phyloP scores from a whole-genome alignment of 2,797 vertebrate species.

The Lepilemur septentrionalis region DNA sequence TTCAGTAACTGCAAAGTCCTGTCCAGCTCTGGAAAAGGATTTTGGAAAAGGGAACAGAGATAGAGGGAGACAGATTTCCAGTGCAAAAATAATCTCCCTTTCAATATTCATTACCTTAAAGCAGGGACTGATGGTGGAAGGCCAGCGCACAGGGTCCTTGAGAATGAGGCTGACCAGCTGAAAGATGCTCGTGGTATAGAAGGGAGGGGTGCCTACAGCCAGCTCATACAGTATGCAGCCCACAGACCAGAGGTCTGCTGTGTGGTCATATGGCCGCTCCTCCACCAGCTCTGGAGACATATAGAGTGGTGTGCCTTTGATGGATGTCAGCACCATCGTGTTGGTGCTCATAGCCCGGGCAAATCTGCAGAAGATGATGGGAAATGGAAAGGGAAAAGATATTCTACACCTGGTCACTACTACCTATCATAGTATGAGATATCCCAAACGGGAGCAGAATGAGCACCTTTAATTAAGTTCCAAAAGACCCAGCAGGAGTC shows the following conservation, averaged over 20 bases:
- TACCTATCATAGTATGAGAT: neutral
- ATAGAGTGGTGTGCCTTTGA: constrained; percentile 98
- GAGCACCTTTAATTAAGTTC: neutral
- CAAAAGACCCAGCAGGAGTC: neutral
- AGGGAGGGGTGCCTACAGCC: constrained; percentile 95
- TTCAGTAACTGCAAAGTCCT: neutral
- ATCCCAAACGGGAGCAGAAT: neutral
- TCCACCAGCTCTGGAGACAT: constrained; percentile 98
- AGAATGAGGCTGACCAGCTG: constrained; percentile 94
- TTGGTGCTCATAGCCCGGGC: constrained; percentile 97
- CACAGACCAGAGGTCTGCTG: constrained; percentile 96
- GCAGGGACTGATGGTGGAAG: constrained; percentile 88
- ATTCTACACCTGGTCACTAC: neutral
- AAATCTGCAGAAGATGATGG: constrained; percentile 87
- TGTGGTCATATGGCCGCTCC: constrained; percentile 96
- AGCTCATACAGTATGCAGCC: constrained; percentile 98
- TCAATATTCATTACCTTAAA: constrained; percentile 88
- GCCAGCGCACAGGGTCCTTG: constrained; percentile 93
- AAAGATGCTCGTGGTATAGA: constrained; percentile 97
- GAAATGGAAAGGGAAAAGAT: neutral
- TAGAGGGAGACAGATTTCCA: neutral
- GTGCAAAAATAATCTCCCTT: neutral
- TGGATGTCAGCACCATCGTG: constrained; percentile 96
- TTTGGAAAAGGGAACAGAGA: neutral
- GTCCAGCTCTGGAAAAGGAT: neutral